phyloP scores from a whole-genome alignment of 2,888 invertebrate genomes.

The Lottia scabra region DNA sequence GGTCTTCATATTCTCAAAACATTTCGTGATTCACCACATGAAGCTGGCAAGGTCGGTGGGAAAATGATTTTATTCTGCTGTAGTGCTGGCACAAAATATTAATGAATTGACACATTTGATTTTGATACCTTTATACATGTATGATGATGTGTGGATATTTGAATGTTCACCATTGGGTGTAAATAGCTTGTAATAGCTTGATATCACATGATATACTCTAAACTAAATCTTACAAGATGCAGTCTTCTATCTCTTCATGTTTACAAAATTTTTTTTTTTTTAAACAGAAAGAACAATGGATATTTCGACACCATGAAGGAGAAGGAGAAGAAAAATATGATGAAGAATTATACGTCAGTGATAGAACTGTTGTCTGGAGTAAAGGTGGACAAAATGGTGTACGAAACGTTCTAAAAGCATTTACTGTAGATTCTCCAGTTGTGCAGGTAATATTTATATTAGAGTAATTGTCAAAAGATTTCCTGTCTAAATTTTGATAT shows the following conservation, averaged over 20 bases:
- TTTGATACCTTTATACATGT: no score
- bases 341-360: constrained; percentile 89
- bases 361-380: constrained; percentile 86
- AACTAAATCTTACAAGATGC: no score
- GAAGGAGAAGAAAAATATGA: constrained; percentile 71
- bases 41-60: constrained; percentile 41
- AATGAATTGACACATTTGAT: no score
- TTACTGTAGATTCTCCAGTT: constrained; percentile 85
- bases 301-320: constrained; percentile 33
- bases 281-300: constrained; percentile 57
- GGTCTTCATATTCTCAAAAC: constrained; percentile 58
- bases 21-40: constrained; percentile 58
- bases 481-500: no score
- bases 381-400: constrained; percentile 63
- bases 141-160: no score
- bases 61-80: neutral
- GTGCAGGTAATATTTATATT: constrained; percentile 76
- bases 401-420: constrained; percentile 75
- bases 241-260: no score
- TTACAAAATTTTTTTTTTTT: neutral
- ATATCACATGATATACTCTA: no score
- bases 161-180: no score
- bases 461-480: no score
- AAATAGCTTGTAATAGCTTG: no score
- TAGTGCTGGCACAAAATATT: no score